Conservation (phyloP, 1,140 invertebrate species). For the Aphaenogaster rudis region DNA sequence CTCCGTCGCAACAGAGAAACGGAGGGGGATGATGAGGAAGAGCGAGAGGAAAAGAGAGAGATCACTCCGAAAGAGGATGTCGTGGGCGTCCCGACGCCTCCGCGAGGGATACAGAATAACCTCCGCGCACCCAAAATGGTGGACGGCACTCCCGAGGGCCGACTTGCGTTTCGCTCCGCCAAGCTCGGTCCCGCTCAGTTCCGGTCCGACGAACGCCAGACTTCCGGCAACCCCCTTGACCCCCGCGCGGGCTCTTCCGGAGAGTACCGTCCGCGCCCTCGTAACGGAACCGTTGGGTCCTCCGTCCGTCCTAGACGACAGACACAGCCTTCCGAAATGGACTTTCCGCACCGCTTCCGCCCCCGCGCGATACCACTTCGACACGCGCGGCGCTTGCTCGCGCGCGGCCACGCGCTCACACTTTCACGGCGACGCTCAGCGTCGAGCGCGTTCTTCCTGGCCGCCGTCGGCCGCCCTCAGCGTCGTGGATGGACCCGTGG, state of each 20-base stretch:
- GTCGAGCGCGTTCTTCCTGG: conserved; percentile 12
- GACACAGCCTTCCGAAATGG: conserved; percentile 42
- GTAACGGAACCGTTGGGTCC: neutral
- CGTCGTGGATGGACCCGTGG: conserved; percentile 69
- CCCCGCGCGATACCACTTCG: conserved; percentile 40
- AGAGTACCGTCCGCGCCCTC: conserved; percentile 21
- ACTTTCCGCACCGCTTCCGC: conserved; percentile 61
- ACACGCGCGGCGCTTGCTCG: neutral
- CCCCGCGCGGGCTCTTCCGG: neutral
- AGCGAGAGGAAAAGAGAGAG: conserved; percentile 18
- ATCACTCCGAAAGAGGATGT: neutral
- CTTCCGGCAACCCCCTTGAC: neutral
- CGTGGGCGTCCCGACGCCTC: conserved; percentile 4
- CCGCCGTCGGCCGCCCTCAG: conserved; percentile 57
- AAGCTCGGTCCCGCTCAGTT: conserved; percentile 32
- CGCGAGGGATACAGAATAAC: conserved; percentile 77
- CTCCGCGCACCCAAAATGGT: conserved; percentile 85
- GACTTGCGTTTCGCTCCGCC: conserved; percentile 68
- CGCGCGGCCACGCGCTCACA: conserved; percentile 9
- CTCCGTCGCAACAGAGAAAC: neutral
- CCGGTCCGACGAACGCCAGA: neutral
- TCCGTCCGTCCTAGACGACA: conserved; percentile 20
- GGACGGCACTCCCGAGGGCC: conserved; percentile 82
- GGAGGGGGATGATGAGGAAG: neutral
- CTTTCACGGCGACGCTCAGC: neutral